phyloP scores from a whole-genome alignment of 2,888 invertebrate species.

The Chrysomela aeneicollis region DNA sequence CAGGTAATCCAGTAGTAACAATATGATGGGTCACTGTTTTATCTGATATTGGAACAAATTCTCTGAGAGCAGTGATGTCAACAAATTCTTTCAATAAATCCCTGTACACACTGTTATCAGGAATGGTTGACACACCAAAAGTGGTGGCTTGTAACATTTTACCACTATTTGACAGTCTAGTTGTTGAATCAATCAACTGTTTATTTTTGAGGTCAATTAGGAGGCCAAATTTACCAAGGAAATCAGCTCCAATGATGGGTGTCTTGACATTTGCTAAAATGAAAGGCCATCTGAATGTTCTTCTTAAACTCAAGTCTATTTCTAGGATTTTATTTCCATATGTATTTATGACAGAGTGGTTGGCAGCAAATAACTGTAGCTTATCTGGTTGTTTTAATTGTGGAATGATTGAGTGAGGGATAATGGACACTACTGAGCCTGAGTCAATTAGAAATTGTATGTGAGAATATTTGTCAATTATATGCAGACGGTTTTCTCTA shows the following conservation, averaged over 20 bases:
- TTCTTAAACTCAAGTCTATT: conserved; percentile 9
- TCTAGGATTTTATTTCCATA: conserved; percentile 17
- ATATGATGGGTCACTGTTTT: conserved; percentile 1
- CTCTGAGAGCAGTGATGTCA: neutral
- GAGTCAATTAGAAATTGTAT: conserved; percentile 7
- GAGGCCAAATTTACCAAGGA: neutral
- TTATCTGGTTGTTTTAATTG: neutral
- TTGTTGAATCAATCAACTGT: neutral
- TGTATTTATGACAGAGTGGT: conserved; percentile 11
- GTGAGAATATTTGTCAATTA: neutral
- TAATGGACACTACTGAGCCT: neutral
- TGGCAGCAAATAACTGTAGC: conserved; percentile 21
- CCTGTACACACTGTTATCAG: neutral
- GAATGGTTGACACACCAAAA: neutral
- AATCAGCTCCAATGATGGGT: conserved; percentile 18
- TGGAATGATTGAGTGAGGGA: neutral
- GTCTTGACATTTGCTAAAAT: conserved; percentile 17
- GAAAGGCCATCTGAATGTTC: conserved; percentile 21
- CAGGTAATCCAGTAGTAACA: conserved; percentile 7
- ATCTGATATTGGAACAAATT: neutral
- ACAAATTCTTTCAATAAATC: neutral
- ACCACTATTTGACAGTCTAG: neutral
- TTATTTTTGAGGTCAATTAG: conserved; percentile 8
- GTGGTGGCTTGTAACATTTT: neutral
- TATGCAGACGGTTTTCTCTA: neutral